Evolutionary conservation across 2,797 vertebrate species (phyloP).

Genomic region (Enteromius argenteus): DNA sequence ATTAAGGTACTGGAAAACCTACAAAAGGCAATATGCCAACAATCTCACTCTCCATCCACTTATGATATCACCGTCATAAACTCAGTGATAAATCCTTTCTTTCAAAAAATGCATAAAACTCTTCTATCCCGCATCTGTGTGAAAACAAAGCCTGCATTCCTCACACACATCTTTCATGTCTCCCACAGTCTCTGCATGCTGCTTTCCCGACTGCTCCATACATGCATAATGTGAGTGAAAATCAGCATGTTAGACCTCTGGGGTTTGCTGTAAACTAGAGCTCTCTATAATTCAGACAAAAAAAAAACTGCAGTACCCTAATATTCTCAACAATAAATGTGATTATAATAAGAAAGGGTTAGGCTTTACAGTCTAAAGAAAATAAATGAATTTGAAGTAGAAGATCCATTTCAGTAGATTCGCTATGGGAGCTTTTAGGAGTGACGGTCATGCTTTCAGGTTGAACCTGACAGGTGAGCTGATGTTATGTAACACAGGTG

Average conservation of each 20-base stretch:
- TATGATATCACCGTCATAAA: neutral
- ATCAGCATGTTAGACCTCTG: constrained; percentile 23
- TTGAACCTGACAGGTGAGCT: neutral
- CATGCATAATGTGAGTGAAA: constrained; percentile 29
- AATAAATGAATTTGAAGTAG: neutral
- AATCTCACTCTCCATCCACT: neutral
- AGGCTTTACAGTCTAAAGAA: neutral
- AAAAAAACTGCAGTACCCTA: neutral
- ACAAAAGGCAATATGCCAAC: neutral
- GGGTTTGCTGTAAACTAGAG: constrained; percentile 33
- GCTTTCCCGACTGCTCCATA: neutral
- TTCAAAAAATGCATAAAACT: neutral
- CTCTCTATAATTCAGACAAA: constrained; percentile 14
- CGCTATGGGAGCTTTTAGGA: neutral
- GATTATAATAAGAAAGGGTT: neutral
- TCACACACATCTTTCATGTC: neutral
- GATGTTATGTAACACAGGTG: neutral
- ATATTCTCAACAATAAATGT: constrained; percentile 2
- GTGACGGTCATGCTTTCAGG: neutral
- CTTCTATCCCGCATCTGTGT: neutral
- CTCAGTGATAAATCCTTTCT: neutral
- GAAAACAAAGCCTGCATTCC: neutral
- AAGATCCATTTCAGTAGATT: neutral
- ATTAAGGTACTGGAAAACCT: neutral
- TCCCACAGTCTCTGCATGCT: neutral